Percentiles rank a stretch among this genome's conserved stretches.
phyloP scores from a whole-genome alignment of 2,797 vertebrate species.

The Tangara arthus region DNA sequence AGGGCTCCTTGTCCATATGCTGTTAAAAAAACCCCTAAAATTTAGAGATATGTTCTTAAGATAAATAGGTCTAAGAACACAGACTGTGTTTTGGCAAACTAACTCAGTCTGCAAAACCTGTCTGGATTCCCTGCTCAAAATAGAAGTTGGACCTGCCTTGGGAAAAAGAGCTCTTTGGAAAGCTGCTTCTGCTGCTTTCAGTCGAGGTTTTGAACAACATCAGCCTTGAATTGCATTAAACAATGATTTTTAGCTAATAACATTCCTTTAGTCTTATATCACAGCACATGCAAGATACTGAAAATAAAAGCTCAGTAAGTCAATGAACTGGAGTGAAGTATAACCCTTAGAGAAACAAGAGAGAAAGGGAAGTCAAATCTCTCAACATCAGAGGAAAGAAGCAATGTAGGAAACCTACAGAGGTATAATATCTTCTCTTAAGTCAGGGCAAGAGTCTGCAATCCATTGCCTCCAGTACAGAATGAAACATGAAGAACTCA shows the following conservation, averaged over 20 bases:
- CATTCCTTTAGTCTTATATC: background rate
- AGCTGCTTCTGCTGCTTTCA: background rate
- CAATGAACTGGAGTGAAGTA: background rate
- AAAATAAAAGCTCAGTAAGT: background rate
- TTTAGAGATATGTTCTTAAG: background rate
- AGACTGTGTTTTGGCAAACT: background rate
- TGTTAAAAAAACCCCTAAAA: background rate
- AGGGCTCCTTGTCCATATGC: background rate
- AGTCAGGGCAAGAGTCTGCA: background rate
- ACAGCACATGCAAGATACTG: background rate
- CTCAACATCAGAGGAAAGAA: background rate
- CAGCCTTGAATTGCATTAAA: background rate
- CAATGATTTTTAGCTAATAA: background rate
- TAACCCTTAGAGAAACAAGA: background rate
- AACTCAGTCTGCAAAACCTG: background rate
- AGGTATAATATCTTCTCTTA: background rate
- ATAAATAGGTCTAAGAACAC: background rate
- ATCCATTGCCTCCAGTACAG: background rate
- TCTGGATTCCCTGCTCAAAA: background rate
- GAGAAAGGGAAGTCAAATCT: background rate
- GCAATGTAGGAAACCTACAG: background rate
- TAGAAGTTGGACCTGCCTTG: background rate
- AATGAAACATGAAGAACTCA: background rate
- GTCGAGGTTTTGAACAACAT: background rate
- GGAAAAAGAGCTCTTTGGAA: background rate